Conservation (phyloP, 1,140 invertebrate genomes). For the Drosophila sechellia region DNA sequence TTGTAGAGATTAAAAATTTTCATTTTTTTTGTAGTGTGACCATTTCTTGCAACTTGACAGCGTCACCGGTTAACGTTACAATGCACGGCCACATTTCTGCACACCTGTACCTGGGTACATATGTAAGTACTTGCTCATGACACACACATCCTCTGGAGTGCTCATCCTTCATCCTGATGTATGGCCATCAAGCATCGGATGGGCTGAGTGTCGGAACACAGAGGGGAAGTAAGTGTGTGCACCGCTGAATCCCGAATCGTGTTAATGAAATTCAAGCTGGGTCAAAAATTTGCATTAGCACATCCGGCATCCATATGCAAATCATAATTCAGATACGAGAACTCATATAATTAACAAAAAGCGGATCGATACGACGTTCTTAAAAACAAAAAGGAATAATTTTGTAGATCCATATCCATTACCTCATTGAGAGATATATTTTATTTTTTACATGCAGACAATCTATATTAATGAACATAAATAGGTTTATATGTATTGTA, state of each 20-base stretch:
- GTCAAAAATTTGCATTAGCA: constrained; percentile 36
- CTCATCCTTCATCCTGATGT: constrained; percentile 77
- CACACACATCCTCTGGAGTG: constrained; percentile 39
- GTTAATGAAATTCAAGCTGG: constrained; percentile 76
- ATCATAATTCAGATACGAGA: neutral
- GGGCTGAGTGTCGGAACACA: constrained; percentile 15
- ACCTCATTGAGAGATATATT: too few species aligned
- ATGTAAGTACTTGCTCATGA: constrained; percentile 39
- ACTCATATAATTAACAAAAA: constrained; percentile 7
- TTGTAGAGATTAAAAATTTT: too few species aligned
- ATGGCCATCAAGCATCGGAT: constrained; percentile 57
- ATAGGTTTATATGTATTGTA: too few species aligned
- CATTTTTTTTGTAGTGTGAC: neutral
- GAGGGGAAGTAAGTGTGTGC: neutral
- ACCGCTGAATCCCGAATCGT: constrained; percentile 52
- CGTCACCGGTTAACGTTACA: constrained; percentile 68
- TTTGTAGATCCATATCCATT: too few species aligned
- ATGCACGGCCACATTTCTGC: constrained; percentile 56
- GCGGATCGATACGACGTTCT: neutral
- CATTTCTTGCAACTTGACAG: constrained; percentile 44
- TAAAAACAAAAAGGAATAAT: too few species aligned
- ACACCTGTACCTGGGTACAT: constrained; percentile 30
- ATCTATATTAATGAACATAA: too few species aligned
- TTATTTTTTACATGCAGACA: too few species aligned
- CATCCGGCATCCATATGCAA: constrained; percentile 17